A percentile compares a stretch with the other conserved stretches of the same genome.
Conservation (phyloP, 2,113 vertebrate species). For the Xyrauchen texanus region DNA sequence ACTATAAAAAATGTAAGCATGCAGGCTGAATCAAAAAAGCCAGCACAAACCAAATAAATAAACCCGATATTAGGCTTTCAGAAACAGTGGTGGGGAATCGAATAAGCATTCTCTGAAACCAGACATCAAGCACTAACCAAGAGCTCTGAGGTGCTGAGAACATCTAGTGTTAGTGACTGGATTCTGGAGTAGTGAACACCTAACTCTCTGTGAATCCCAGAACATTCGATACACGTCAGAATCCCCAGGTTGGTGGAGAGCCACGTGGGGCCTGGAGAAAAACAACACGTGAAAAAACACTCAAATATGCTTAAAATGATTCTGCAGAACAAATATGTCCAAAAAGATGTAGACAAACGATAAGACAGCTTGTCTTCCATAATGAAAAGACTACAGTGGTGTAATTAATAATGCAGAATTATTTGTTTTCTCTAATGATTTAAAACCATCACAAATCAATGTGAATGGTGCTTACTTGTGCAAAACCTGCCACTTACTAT, state of each 20-base stretch:
- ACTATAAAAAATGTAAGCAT: slow-evolving; percentile 54
- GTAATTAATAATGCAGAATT: no score
- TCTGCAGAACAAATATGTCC: not conserved
- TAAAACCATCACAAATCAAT: no score
- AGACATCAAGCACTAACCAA: slow-evolving; percentile 77
- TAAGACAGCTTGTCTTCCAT: no score
- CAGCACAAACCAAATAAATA: not conserved
- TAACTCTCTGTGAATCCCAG: slow-evolving; percentile 81
- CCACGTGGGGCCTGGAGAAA: slow-evolving; percentile 89
- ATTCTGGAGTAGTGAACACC: slow-evolving; percentile 98
- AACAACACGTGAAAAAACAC: not conserved
- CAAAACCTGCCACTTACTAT: no score
- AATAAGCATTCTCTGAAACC: not conserved
- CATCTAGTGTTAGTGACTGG: slow-evolving; percentile 95
- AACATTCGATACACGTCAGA: slow-evolving; percentile 80
- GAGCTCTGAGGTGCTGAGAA: slow-evolving; percentile 96
- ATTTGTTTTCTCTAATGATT: no score
- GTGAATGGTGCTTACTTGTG: no score
- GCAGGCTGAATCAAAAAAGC: slow-evolving; percentile 13
- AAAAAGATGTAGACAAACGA: no score
- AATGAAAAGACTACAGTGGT: no score
- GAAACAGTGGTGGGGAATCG: not conserved
- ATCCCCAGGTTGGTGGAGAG: slow-evolving; percentile 91
- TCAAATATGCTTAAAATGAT: not conserved
- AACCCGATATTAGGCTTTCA: not conserved